A percentile compares a stretch with the other conserved stretches of the same genome.
Evolutionary conservation across 2,888 invertebrate species (phyloP).

Genomic region (Physocephala rufipes): DNA sequence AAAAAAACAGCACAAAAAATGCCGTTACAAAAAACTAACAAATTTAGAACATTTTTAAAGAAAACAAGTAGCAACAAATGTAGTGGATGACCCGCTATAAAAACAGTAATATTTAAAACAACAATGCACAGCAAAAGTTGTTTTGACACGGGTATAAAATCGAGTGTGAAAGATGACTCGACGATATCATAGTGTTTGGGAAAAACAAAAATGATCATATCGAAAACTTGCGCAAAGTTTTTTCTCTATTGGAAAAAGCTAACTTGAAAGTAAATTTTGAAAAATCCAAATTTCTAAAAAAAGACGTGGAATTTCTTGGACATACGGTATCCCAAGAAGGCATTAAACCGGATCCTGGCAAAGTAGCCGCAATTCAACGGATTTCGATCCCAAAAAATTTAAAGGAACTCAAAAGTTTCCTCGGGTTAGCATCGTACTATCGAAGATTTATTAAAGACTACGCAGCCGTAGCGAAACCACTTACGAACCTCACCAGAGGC

Average conservation of each 20-base stretch:
- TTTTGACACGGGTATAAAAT: too few relatives aligned
- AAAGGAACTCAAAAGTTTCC: conserved; percentile 38
- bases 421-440: conserved; percentile 33
- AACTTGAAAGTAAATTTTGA: conserved; percentile 1
- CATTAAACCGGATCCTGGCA: conserved; percentile 25
- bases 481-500: conserved; percentile 33
- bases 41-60: too few relatives aligned
- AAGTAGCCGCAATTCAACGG: conserved; percentile 22
- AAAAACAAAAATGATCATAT: conserved; percentile 34
- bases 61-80: too few relatives aligned
- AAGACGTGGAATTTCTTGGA: conserved; percentile 11
- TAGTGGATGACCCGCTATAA: too few relatives aligned
- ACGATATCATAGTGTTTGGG: conserved; percentile 45
- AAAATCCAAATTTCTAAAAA: conserved; percentile 3
- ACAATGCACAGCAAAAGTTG: too few relatives aligned
- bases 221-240: conserved; percentile 35
- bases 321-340: conserved; percentile 20
- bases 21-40: not conserved
- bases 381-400: conserved; percentile 15
- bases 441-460: conserved; percentile 37
- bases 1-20: too few relatives aligned
- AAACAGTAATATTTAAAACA: too few relatives aligned
- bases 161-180: too few relatives aligned
- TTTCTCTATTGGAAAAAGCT: conserved; percentile 22
- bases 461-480: conserved; percentile 31